Percentiles rank a stretch among this genome's conserved stretches.
Evolutionary conservation across 1,140 invertebrate species (phyloP).

Genomic region (Choristoneura fumiferana): DNA sequence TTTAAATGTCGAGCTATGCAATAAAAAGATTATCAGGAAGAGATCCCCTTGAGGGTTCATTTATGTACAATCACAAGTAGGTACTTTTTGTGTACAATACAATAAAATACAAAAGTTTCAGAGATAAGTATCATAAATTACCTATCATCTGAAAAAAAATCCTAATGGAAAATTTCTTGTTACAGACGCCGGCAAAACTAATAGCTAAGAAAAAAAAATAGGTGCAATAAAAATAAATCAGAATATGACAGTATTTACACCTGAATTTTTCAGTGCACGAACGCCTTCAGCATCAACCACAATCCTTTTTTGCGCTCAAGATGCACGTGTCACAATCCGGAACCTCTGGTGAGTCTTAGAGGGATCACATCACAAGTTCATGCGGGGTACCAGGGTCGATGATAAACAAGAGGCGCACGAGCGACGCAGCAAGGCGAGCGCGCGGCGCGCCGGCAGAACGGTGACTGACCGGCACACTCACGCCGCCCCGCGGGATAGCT

Average conservation of each 20-base stretch:
- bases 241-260: constrained; percentile 24
- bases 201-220: too few relatives aligned
- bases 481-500: constrained; percentile 67
- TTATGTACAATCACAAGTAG: too few relatives aligned
- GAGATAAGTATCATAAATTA: too few relatives aligned
- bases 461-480: constrained; percentile 75
- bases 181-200: too few relatives aligned
- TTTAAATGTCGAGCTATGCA: too few relatives aligned
- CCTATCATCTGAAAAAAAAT: too few relatives aligned
- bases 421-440: constrained; percentile 49
- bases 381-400: constrained; percentile 44
- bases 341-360: constrained; percentile 41
- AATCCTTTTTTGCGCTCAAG: constrained; percentile 46
- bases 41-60: too few relatives aligned
- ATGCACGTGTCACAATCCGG: constrained; percentile 48
- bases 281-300: constrained; percentile 48
- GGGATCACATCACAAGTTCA: constrained; percentile 54
- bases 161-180: too few relatives aligned
- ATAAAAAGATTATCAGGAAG: too few relatives aligned
- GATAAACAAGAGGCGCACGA: constrained; percentile 54
- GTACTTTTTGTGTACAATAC: too few relatives aligned
- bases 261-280: constrained; percentile 47
- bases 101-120: too few relatives aligned
- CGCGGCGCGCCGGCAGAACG: constrained; percentile 64
- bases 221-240: too few relatives aligned